phyloP scores from a whole-genome alignment of 2,113 vertebrate species.

The Phodopus roborovskii region DNA sequence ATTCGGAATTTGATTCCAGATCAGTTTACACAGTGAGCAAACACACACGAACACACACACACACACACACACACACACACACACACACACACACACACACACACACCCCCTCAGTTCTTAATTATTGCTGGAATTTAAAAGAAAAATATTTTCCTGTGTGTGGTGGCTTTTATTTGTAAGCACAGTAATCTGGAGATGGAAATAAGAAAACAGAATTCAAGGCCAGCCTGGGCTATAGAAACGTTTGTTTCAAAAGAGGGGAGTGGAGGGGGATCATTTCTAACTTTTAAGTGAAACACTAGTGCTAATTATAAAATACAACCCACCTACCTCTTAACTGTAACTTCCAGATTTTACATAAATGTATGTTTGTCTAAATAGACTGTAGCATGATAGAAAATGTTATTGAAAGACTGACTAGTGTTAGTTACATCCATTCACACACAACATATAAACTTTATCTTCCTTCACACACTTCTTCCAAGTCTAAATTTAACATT shows the following conservation, averaged over 20 bases:
- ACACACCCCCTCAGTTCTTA: neutral
- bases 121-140: neutral
- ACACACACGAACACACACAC: no score
- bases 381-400: constrained; percentile 20
- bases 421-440: neutral
- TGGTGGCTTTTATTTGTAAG: neutral
- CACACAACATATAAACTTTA: neutral
- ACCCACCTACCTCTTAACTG: neutral
- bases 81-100: no score
- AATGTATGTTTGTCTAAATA: neutral
- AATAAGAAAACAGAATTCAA: neutral
- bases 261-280: neutral
- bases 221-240: neutral
- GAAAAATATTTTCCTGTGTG: neutral
- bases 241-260: neutral
- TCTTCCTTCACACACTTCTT: neutral
- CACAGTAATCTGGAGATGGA: neutral
- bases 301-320: constrained; percentile 11
- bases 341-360: neutral
- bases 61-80: no score
- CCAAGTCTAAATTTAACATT: neutral
- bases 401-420: neutral
- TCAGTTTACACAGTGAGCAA: no score
- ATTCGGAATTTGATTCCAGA: neutral
- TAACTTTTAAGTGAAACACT: neutral